Evolutionary conservation across 2,797 vertebrate species (phyloP), one percentile per base, ranked within the genome.

Genomic region (Enteromius viviparus): DNA sequence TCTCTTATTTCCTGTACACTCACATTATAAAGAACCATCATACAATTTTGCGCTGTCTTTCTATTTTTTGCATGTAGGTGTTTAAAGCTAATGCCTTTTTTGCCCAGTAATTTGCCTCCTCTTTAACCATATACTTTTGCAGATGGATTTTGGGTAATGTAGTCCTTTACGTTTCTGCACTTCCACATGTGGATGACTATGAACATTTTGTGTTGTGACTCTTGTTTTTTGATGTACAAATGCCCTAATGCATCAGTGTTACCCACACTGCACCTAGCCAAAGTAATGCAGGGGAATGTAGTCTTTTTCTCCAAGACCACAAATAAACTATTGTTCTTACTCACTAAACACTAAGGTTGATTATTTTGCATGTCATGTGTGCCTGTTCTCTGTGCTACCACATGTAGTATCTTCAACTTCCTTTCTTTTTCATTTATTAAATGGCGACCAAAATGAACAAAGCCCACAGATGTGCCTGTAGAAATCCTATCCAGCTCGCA

Each of bases 201-300:
- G 77, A 83, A 78, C 74, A 77, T 62, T 89, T 92, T 91, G 90
- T 91, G 68, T 92, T 92, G 92, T 93, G 90, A 91, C 91, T 93
- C 87, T 69, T 62, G 23, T 68, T 62, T 76, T 85, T 82, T 92
- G 90, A 92, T 91, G 90, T 91, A 89, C 91, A 93, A 89, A 89
- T 91, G 89, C 90, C 91, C 91, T 92, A 91, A 92, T 93, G 92
- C 90, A 90, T 92, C 92, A 91, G 87, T 93, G 90, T 89, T 91
- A 89, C 92, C 90, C 89, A 89, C 89, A 88, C 90, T 91, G 89
- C 91, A 90, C 87, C 91, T 93, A 87, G 92, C 90, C 87, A 87
- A 87, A 85, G 86, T 86, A 83, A 83, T 90, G 87, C 85, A 87
- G 85, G 85, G 84, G 85, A 89, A 89, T 89, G 85, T 88, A 89